phyloP scores from a whole-genome alignment of 2,113 vertebrate species.

The Etheostoma cragini region DNA sequence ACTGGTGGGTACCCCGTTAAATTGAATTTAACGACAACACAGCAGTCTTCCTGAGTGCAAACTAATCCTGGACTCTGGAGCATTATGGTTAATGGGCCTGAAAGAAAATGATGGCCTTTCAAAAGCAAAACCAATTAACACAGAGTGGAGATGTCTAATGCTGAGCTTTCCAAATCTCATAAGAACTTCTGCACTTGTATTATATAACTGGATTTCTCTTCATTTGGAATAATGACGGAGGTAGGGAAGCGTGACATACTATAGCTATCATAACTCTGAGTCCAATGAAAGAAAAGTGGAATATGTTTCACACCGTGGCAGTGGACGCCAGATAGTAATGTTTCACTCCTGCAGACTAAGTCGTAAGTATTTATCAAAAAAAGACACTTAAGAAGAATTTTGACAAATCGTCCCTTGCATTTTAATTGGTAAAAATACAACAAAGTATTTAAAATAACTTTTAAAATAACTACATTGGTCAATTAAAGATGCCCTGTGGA shows the following conservation, averaged over 20 bases:
- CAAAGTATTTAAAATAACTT: neutral
- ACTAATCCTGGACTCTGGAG: conserved; percentile 82
- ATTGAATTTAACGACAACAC: conserved; percentile 85
- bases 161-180: conserved; percentile 82
- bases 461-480: neutral
- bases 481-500: too few species aligned
- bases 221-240: conserved; percentile 79
- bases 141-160: conserved; percentile 77
- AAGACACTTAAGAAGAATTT: conserved; percentile 14
- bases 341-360: conserved; percentile 38
- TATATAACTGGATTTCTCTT: conserved; percentile 78
- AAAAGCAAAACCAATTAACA: conserved; percentile 86
- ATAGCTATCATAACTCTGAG: conserved; percentile 68
- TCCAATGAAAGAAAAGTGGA: conserved; percentile 64
- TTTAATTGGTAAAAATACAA: neutral
- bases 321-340: conserved; percentile 37
- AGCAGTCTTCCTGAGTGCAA: conserved; percentile 79
- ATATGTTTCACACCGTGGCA: conserved; percentile 57
- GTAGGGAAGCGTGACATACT: conserved; percentile 70
- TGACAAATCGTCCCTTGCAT: neutral
- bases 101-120: conserved; percentile 86
- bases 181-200: conserved; percentile 74
- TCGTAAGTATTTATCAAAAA: conserved; percentile 25
- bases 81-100: conserved; percentile 84
- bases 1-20: conserved; percentile 78